Percentiles rank a stretch among this genome's conserved stretches.
Conservation (phyloP, 2,113 vertebrate species). For the Dinomys branickii region DNA sequence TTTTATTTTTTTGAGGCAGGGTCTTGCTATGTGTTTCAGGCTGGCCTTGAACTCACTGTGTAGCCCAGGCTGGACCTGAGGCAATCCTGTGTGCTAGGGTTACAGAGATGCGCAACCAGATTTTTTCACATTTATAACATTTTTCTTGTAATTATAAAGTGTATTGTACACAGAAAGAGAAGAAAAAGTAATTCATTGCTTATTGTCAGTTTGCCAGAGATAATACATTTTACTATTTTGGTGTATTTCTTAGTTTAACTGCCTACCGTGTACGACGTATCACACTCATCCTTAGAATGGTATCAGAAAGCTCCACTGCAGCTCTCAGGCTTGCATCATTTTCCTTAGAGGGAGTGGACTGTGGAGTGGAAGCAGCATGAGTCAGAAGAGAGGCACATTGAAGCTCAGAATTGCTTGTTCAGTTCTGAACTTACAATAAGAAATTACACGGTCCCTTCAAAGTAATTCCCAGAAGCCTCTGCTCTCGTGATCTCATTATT, state of each 20-base stretch:
- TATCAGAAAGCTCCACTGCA: not conserved
- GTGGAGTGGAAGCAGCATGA: not conserved
- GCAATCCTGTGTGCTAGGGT: not conserved
- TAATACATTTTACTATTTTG: slow-evolving; percentile 18
- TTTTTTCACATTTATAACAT: not conserved
- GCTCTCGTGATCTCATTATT: not conserved
- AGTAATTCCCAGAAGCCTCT: slow-evolving; percentile 40
- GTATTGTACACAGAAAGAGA: too few relatives aligned
- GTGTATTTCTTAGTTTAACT: not conserved
- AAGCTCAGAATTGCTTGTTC: slow-evolving; percentile 1
- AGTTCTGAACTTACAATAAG: not conserved
- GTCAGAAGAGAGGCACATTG: not conserved
- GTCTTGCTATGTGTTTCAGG: not conserved
- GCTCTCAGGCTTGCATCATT: not conserved
- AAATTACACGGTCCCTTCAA: slow-evolving; percentile 15
- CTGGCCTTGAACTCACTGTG: not conserved
- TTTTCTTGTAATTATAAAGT: not conserved
- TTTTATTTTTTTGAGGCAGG: not conserved
- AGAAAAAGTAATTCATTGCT: not conserved
- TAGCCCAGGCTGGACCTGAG: not conserved
- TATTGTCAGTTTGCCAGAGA: not conserved
- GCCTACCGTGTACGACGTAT: not conserved
- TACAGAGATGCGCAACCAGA: not conserved
- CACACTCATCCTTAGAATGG: not conserved
- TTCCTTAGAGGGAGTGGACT: not conserved